Evolutionary conservation across 2,113 vertebrate genomes (phyloP).

Genomic region (Pontoporia blainvillei): DNA sequence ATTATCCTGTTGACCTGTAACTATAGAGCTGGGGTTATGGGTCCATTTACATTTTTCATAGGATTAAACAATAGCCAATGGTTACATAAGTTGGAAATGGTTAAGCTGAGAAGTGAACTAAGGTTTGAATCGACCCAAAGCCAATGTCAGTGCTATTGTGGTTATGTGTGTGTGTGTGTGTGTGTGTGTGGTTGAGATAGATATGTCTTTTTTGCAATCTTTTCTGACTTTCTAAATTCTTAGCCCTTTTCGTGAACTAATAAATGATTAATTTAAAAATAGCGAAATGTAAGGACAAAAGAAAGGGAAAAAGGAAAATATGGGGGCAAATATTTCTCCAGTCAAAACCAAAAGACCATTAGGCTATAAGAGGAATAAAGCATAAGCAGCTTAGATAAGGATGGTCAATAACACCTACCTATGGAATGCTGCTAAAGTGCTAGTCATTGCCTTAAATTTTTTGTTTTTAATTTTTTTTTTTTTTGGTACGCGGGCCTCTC

Average conservation of each 20-base stretch:
- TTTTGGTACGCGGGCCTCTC: too few relatives aligned
- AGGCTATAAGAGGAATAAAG: neutral
- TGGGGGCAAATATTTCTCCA: neutral
- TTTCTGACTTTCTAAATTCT: neutral
- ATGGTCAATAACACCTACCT: neutral
- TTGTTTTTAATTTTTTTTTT: too few relatives aligned
- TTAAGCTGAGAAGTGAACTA: neutral
- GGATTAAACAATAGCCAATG: neutral
- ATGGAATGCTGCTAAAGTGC: neutral
- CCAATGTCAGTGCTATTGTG: neutral
- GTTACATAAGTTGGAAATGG: neutral
- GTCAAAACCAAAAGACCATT: neutral
- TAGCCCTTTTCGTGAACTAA: neutral
- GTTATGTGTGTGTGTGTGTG: neutral
- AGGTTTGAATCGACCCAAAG: neutral
- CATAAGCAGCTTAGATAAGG: neutral
- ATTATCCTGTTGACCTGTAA: neutral
- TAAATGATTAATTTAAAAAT: constrained; percentile 13
- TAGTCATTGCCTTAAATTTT: neutral
- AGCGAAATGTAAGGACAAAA: neutral
- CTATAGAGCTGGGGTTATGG: neutral
- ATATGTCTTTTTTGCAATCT: neutral
- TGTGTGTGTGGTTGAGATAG: neutral
- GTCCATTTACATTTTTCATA: neutral
- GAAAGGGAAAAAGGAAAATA: neutral